Percentiles rank a stretch among this genome's conserved stretches.
These are phyloP conservation scores for Pristionchus fissidentatus DNA, from an alignment of 2,888 invertebrate species.

Conservation along the genomic window DNA sequence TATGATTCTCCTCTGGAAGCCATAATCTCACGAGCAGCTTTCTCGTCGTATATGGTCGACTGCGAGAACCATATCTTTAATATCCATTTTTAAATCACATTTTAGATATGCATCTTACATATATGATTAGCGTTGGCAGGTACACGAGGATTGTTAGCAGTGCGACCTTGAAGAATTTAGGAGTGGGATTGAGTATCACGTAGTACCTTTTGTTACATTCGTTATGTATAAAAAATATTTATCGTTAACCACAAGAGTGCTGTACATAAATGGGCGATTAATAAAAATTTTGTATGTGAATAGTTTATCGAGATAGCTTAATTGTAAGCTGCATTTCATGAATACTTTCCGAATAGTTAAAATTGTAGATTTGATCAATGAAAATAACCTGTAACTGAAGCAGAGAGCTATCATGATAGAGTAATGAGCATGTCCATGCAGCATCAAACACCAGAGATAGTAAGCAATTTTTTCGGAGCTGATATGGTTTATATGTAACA, in stretches of 20 bases:
- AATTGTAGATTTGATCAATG: no score
- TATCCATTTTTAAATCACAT: no score
- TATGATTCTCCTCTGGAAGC: neutral
- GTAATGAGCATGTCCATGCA: constrained; percentile 31
- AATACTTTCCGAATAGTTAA: no score
- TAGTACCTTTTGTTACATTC: no score
- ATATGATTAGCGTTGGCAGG: neutral
- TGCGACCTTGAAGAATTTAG: neutral
- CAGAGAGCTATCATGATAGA: constrained; percentile 14
- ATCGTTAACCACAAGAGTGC: no score
- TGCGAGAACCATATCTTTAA: constrained; percentile 1
- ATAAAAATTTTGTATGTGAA: no score
- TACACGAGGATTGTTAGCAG: neutral
- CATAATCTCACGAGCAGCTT: neutral
- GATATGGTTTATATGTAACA: no score
- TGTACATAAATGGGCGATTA: no score
- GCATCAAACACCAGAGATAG: neutral
- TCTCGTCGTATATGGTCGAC: neutral
- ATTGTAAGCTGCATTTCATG: no score
- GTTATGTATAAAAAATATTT: no score
- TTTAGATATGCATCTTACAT: neutral
- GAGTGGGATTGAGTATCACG: neutral
- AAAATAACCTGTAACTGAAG: constrained; percentile 7
- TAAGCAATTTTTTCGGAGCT: no score
- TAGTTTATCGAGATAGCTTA: no score